Evolutionary conservation across 2,113 vertebrate genomes (phyloP), one percentile per base, ranked within the genome.

Genomic region (Thunnus maccoyii): DNA sequence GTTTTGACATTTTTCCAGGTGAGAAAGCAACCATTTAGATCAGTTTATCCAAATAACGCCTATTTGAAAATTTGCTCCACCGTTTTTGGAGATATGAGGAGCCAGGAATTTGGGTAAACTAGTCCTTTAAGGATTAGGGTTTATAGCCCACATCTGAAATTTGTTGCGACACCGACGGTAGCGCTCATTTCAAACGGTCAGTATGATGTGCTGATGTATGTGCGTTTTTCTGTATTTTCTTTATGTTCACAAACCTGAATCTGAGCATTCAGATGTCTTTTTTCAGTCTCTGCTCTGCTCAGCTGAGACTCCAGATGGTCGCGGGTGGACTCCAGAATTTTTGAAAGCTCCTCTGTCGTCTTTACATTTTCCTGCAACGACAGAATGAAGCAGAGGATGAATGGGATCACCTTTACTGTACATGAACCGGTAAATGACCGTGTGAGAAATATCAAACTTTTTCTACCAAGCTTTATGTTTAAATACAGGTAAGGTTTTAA

Each of bases 271-370:
- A 98, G 91, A 0, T 90, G 95, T 66, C 84, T 86, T 82, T 97
- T 98, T 67, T 98, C 97, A 0, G 94, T 94, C 70, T 98, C 97
- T 0, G 94, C 94, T 88, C 80, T 92, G 30, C 89, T 92, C 67
- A 99, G 87, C 88, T 99, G 96, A 0, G 89, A 93, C 84, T 98
- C 96, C 72, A 98, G 91, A 62, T 94, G 96, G 14, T 88, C 92
- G 22, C 94, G 94, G 70, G 96, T 94, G 0, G 94, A 82, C 84
- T 97, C 96, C 90, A 98, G 90, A 11, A 96, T 91, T 52, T 95
- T 97, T 1, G 96, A 96, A 5, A 97, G 94, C 25, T 97, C 97
- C 0, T 88, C 84, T 0, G 95, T 95, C 0, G 95, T 93, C 91
- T 91, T 96, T 0, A 93, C 84, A 74, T 96, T 95, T 41, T 96